These are phyloP conservation scores for Holcopasites calliopsidis DNA, from an alignment of 1,140 invertebrate species.

Conservation along the genomic window DNA sequence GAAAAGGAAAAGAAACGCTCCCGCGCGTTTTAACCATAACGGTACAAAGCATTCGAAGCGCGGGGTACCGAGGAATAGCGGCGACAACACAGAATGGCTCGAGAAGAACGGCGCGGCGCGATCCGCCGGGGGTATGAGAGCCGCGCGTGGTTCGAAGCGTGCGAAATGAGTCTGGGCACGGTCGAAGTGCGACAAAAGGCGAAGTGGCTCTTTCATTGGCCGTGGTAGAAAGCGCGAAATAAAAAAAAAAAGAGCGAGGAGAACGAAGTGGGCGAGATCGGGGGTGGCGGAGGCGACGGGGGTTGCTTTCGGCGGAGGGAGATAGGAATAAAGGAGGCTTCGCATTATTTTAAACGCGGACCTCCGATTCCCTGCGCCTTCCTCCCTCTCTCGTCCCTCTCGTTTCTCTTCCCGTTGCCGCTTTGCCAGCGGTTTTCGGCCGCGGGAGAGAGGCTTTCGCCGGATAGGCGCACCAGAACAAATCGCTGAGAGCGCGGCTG, in stretches of 20 bases:
- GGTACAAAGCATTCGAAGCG: too few relatives aligned
- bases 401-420: conserved; percentile 15
- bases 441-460: conserved; percentile 35
- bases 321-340: conserved; percentile 45
- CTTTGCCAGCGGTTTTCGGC: conserved; percentile 49
- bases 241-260: conserved; percentile 49
- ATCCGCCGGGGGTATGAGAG: neutral
- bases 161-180: conserved; percentile 28
- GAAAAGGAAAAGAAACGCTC: too few relatives aligned
- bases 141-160: conserved; percentile 8
- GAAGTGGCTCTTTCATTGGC: conserved; percentile 62
- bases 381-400: neutral
- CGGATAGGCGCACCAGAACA: conserved; percentile 43
- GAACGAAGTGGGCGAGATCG: conserved; percentile 29
- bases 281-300: conserved; percentile 12
- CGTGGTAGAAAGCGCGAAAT: conserved; percentile 47
- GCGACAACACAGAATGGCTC: too few relatives aligned
- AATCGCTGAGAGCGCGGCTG: conserved; percentile 57
- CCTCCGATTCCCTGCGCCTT: conserved; percentile 39
- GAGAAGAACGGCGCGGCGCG: neutral
- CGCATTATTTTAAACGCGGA: conserved; percentile 62
- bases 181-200: conserved; percentile 45
- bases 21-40: too few relatives aligned
- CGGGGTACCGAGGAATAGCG: neutral
- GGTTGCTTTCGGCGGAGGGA: conserved; percentile 2